Conservation (phyloP, 2,888 invertebrate genomes). For the Diplazon laetatorius region DNA sequence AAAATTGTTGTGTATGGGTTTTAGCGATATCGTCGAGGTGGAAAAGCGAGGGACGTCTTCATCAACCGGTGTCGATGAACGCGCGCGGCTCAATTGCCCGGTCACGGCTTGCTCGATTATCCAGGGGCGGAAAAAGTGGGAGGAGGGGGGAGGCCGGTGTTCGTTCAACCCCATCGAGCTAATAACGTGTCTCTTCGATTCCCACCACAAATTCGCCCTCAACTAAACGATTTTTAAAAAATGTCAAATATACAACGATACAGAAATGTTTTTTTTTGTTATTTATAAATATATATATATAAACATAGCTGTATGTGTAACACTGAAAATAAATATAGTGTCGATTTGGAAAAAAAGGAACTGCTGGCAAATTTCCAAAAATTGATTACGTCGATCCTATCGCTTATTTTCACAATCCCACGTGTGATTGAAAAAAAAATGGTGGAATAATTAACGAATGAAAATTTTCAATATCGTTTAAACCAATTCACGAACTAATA, state of each 20-base stretch:
- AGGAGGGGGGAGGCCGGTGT: not conserved
- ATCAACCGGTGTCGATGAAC: conserved; percentile 61
- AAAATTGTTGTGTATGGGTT: conserved; percentile 22
- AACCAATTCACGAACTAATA: no score
- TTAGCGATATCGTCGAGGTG: not conserved
- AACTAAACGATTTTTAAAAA: not conserved
- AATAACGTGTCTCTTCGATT: not conserved
- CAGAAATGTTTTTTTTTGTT: no score
- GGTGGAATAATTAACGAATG: no score
- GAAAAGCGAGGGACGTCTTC: not conserved
- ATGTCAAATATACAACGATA: not conserved
- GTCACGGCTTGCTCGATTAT: conserved; percentile 11
- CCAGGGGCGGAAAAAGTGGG: not conserved
- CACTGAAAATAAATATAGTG: no score
- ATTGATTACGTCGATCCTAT: no score
- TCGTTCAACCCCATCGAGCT: not conserved
- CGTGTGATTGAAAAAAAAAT: no score
- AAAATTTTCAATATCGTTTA: no score
- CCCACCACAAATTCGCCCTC: not conserved
- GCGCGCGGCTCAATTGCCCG: conserved; percentile 36
- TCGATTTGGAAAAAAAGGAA: no score
- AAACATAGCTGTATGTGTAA: no score
- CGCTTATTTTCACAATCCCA: no score
- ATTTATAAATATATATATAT: no score
- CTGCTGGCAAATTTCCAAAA: no score